Percentiles rank a stretch among this genome's conserved stretches.
Evolutionary conservation across 2,797 vertebrate species (phyloP).

Genomic region (Capromys pilorides): DNA sequence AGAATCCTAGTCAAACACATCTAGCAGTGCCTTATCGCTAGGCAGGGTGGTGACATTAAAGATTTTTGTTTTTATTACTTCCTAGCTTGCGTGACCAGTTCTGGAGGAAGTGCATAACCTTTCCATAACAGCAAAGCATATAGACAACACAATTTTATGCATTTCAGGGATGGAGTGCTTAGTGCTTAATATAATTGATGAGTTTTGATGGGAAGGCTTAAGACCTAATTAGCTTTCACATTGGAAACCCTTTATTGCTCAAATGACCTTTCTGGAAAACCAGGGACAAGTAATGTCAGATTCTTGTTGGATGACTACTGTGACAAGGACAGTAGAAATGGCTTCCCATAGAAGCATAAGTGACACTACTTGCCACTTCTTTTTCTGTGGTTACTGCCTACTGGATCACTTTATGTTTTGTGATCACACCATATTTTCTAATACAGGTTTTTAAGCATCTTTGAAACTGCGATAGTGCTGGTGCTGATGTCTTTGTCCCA

Average conservation of each 20-base stretch:
- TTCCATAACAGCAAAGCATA: slow-evolving; percentile 21
- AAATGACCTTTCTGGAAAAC: slow-evolving; percentile 71
- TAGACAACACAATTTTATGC: slow-evolving; percentile 18
- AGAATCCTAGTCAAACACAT: slow-evolving; percentile 60
- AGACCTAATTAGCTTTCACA: slow-evolving; percentile 72
- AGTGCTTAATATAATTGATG: slow-evolving; percentile 53
- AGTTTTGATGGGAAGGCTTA: slow-evolving; percentile 2
- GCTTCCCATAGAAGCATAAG: neutral
- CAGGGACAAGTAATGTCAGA: slow-evolving; percentile 22
- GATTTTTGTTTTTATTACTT: neutral
- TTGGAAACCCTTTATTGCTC: slow-evolving; percentile 61
- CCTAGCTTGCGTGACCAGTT: neutral
- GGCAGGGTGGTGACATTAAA: neutral
- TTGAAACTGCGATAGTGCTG: neutral
- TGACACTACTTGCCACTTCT: neutral
- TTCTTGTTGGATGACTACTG: slow-evolving; percentile 2
- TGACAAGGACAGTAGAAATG: neutral
- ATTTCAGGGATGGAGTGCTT: slow-evolving; percentile 44
- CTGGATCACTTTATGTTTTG: neutral
- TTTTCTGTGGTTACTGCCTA: neutral
- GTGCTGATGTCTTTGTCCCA: neutral
- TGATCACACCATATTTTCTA: neutral
- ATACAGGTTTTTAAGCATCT: neutral
- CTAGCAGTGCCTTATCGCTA: slow-evolving; percentile 39
- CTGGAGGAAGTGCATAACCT: neutral